Conservation (phyloP, 1,140 invertebrate genomes). For the Diabrotica virgifera region DNA sequence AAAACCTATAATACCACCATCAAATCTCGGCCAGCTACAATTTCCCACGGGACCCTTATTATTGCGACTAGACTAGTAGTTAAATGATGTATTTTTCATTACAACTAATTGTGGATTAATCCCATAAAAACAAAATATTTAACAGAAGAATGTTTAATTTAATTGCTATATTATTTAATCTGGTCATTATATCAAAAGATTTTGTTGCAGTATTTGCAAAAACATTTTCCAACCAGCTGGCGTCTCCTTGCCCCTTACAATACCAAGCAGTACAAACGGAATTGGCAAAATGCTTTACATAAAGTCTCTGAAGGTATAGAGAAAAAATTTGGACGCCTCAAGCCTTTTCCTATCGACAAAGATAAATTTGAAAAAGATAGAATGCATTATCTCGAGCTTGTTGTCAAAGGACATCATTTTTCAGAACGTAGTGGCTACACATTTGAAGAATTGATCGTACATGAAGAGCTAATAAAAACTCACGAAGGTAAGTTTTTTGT, state of each 20-base stretch:
- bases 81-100: too few species aligned
- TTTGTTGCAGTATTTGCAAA: conserved; percentile 53
- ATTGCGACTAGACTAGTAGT: too few species aligned
- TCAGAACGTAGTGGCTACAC: conserved; percentile 40
- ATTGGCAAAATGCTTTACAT: conserved; percentile 53
- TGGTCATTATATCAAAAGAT: too few species aligned
- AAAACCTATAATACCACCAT: too few species aligned
- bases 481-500: conserved; percentile 37
- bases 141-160: too few species aligned
- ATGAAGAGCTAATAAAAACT: conserved; percentile 40
- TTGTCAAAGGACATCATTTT: conserved; percentile 56
- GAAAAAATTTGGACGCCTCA: conserved; percentile 58
- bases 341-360: conserved; percentile 55
- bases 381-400: conserved; percentile 54
- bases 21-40: too few species aligned
- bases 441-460: conserved; percentile 44
- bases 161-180: too few species aligned
- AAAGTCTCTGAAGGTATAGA: conserved; percentile 62
- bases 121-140: too few species aligned
- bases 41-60: too few species aligned
- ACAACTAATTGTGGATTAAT: too few species aligned
- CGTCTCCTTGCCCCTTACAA: conserved; percentile 43
- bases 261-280: conserved; percentile 52
- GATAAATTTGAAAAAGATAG: conserved; percentile 56
- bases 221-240: conserved; percentile 54